Percentiles rank a stretch among this genome's conserved stretches.
These are phyloP conservation scores for Felis chaus DNA, from an alignment of 2,113 vertebrate genomes.

Conservation along the genomic window DNA sequence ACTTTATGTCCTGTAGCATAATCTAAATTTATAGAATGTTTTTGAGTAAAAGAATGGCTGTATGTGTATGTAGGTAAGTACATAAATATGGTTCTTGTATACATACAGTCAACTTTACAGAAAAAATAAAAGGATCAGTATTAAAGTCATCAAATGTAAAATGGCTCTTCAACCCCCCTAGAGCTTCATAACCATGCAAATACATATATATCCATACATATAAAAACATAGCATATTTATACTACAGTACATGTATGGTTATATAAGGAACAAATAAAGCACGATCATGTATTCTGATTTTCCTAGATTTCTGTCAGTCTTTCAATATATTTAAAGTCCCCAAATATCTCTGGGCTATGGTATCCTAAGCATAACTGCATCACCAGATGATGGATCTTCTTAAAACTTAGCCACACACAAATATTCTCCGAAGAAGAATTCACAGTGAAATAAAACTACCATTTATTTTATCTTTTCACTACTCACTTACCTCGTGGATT, in stretches of 20 bases:
- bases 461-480: not conserved
- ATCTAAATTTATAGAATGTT: conserved; percentile 23
- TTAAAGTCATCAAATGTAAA: conserved; percentile 19
- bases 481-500: conserved; percentile 92
- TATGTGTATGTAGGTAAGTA: not conserved
- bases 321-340: not conserved
- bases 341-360: not conserved
- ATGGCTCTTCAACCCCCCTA: not conserved
- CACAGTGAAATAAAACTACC: not conserved
- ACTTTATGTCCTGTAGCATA: not conserved
- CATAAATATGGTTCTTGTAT: not conserved
- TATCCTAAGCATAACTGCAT: not conserved
- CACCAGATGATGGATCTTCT: not conserved
- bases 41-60: not conserved
- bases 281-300: not conserved
- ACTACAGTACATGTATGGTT: not conserved
- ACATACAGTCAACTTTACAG: not conserved
- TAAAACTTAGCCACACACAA: not conserved
- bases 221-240: not conserved
- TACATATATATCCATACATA: not conserved
- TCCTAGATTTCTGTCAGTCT: not conserved
- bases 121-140: not conserved
- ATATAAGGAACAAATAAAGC: not conserved
- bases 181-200: not conserved
- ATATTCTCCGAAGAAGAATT: not conserved